Percentiles rank a stretch among this genome's conserved stretches.
Evolutionary conservation across 2,797 vertebrate species (phyloP).

Genomic region (Protonibea diacanthus): DNA sequence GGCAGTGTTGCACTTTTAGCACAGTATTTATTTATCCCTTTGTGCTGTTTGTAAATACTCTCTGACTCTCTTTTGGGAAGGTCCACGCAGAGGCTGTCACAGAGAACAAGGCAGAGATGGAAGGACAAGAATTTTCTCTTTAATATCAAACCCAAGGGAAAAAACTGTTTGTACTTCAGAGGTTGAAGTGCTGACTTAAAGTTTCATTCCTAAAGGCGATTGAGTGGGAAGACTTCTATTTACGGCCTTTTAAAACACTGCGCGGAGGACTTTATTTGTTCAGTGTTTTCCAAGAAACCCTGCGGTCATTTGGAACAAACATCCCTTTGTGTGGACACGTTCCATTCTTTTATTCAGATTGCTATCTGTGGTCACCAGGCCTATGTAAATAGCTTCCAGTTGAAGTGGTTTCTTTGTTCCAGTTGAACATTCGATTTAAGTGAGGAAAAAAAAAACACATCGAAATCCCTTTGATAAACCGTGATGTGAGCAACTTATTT

Average conservation of each 20-base stretch:
- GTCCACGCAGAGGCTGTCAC: conserved; percentile 17
- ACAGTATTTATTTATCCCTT: conserved; percentile 48
- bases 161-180: conserved; percentile 49
- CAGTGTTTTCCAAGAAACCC: conserved; percentile 1
- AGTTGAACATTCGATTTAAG: not conserved
- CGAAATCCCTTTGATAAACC: not conserved
- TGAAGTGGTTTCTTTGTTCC: conserved; percentile 19
- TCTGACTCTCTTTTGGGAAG: conserved; percentile 20
- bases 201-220: conserved; percentile 9
- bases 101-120: conserved; percentile 26
- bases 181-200: not conserved
- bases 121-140: conserved; percentile 24
- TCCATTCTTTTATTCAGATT: conserved; percentile 24
- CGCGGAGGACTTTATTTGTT: conserved; percentile 19
- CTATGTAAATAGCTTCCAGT: not conserved
- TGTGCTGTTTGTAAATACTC: conserved; percentile 17
- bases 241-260: conserved; percentile 30
- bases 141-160: conserved; percentile 29
- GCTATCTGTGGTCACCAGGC: conserved; percentile 33
- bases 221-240: conserved; percentile 18
- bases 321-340: conserved; percentile 20
- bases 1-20: not conserved
- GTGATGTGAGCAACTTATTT: not conserved
- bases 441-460: not conserved
- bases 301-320: conserved; percentile 33